Percentiles rank a stretch among this genome's conserved stretches.
Evolutionary conservation across 2,888 invertebrate genomes (phyloP).

Genomic region (Pseudanteris insignis): DNA sequence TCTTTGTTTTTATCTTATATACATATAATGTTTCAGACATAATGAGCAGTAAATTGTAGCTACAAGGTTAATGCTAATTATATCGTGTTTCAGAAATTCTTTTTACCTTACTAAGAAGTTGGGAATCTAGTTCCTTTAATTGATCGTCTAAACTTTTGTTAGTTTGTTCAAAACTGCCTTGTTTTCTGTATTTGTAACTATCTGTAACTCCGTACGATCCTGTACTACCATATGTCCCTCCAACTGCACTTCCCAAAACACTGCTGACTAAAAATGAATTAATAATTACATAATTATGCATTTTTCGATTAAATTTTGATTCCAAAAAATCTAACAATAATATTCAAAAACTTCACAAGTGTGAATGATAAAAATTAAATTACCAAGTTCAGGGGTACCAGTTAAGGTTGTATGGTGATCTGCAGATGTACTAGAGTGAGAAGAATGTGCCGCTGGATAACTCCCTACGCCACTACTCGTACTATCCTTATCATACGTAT

Average conservation of each 20-base stretch:
- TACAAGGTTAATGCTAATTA: constrained; percentile 12
- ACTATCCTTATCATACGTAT: constrained; percentile 78
- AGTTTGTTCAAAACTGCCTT: constrained; percentile 76
- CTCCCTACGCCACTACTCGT: constrained; percentile 69
- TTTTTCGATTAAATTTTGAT: not conserved
- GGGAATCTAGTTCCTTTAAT: constrained; percentile 83
- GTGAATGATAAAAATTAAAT: too few relatives aligned
- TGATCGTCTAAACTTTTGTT: constrained; percentile 82
- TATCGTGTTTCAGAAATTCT: constrained; percentile 57
- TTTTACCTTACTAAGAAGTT: constrained; percentile 72
- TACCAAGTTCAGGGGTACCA: constrained; percentile 62
- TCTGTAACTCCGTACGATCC: constrained; percentile 71
- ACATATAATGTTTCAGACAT: constrained; percentile 16
- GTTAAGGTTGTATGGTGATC: constrained; percentile 60
- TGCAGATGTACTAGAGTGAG: constrained; percentile 63
- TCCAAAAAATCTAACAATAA: not conserved
- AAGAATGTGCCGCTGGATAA: constrained; percentile 67
- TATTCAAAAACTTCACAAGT: too few relatives aligned
- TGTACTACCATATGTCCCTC: constrained; percentile 70
- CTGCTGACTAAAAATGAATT: constrained; percentile 68
- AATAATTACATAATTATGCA: not conserved
- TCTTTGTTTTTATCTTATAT: constrained; percentile 33
- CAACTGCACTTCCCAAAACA: constrained; percentile 68
- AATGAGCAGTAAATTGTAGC: constrained; percentile 4
- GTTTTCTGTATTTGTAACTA: constrained; percentile 69